phyloP scores from a whole-genome alignment of 2,888 invertebrate species.

The Drosophila mercatorum region DNA sequence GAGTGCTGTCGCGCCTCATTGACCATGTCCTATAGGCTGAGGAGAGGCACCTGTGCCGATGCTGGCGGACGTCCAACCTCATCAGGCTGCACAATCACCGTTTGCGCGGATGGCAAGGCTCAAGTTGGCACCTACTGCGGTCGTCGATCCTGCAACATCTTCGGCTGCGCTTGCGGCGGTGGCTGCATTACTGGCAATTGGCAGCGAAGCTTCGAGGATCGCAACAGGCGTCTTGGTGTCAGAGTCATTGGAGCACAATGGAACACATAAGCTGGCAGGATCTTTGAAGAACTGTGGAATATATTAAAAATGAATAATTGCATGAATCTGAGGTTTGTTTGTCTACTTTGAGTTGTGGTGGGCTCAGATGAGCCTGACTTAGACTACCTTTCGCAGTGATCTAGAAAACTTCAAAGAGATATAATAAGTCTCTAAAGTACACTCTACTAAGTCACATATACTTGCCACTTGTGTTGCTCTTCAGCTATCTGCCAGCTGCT shows the following conservation, averaged over 20 bases:
- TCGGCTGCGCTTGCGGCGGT: neutral
- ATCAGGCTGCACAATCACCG: neutral
- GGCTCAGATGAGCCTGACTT: too few relatives aligned
- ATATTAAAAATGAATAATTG: neutral
- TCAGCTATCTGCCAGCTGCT: slow-evolving; percentile 2
- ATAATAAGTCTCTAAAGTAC: too few relatives aligned
- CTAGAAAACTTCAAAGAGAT: too few relatives aligned
- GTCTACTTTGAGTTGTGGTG: neutral
- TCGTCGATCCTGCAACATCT: neutral
- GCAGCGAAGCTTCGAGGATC: neutral
- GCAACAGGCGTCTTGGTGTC: neutral
- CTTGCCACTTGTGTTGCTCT: slow-evolving; percentile 13
- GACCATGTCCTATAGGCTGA: neutral
- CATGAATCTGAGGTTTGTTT: neutral
- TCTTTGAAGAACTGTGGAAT: neutral
- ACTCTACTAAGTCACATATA: neutral
- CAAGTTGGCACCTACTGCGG: slow-evolving; percentile 9
- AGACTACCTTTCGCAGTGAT: too few relatives aligned
- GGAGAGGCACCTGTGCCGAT: neutral
- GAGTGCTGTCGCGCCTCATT: slow-evolving; percentile 6
- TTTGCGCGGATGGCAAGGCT: slow-evolving; percentile 4
- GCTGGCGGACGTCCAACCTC: neutral
- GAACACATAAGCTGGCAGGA: neutral
- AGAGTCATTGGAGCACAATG: neutral
- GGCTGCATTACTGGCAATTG: slow-evolving; percentile 3